Base-by-base conservation (phyloP, 2,113 vertebrate species). In the Nothobranchius furzeri region DNA sequence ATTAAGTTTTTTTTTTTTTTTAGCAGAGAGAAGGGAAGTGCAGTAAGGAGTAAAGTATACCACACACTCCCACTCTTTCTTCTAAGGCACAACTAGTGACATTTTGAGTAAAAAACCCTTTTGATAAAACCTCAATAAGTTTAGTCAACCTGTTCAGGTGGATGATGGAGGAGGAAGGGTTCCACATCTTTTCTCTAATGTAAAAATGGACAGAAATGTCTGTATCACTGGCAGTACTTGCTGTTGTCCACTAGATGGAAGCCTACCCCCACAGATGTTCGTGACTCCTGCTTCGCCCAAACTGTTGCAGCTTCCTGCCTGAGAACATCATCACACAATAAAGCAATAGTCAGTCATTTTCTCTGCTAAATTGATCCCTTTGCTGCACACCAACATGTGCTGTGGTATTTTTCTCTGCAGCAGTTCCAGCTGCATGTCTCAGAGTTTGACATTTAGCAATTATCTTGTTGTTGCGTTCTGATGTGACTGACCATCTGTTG, bases 311-410 rank as follows among this genome's bases (percentile, higher is more conserved):
- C 53, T 48, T 2, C 5, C 72, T 73, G 82, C 83, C 82, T 7
- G 55, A 89, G 85, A 82, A 86, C 73, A 79, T 89, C 77, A 80
- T 89, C 86, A 87, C 81, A 89, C 85, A 87, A 90, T 90, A 87
- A 91, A 89, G 78, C 90, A 88, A 90, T 85, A 85, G 74, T 86
- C 82, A 86, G 83, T 83, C 79, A 90, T 91, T 85, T 89, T 87
- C 78, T 85, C 84, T 81, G 83, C 81, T 79, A 87, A 90, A 90
- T 88, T 90, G 82, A 87, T 89, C 83, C 88, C 88, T 79, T 46
- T 81, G 85, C 82, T 86, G 25, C 79, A 53, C 60, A 77, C 76
- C 80, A 81, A 78, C 75, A 73, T 61, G 70, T 62, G 62, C 49
- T 83, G 73, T 75, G 73, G 70, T 75, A 12, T 20, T 68, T 79